phyloP scores from a whole-genome alignment of 2,113 vertebrate species.

The Nipponia nippon region DNA sequence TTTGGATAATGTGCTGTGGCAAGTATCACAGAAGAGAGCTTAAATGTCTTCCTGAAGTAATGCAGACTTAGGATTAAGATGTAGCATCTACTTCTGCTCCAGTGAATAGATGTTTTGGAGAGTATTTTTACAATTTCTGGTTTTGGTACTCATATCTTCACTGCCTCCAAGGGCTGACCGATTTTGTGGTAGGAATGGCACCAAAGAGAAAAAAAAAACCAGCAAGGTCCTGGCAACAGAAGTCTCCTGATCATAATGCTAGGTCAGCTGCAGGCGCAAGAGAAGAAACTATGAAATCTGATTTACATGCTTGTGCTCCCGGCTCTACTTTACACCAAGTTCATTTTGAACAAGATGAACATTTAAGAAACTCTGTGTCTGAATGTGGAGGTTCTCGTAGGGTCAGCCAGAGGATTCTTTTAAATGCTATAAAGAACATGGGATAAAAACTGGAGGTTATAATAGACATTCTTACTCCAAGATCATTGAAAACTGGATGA shows the following conservation, averaged over 20 bases:
- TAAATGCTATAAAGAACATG: conserved; percentile 55
- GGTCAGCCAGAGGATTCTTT: conserved; percentile 24
- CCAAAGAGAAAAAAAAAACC: conserved; percentile 57
- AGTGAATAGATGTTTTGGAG: neutral
- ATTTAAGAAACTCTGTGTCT: neutral
- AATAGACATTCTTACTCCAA: conserved; percentile 20
- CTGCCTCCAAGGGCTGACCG: neutral
- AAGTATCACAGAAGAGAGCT: neutral
- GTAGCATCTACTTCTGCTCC: neutral
- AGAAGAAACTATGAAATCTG: neutral
- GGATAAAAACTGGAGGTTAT: conserved; percentile 44
- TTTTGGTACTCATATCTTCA: neutral
- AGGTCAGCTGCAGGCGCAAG: neutral
- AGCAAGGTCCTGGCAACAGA: neutral
- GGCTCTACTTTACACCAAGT: neutral
- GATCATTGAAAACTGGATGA: neutral
- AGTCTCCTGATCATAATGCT: neutral
- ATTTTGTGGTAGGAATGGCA: conserved; percentile 24
- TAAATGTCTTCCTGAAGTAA: neutral
- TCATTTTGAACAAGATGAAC: conserved; percentile 7
- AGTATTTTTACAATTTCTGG: neutral
- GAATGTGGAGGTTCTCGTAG: neutral
- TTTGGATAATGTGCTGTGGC: neutral
- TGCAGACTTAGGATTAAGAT: neutral
- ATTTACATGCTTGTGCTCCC: neutral